Percentiles rank a stretch among this genome's conserved stretches.
phyloP scores from a whole-genome alignment of 2,113 vertebrate genomes.

The Myotis brandtii region DNA sequence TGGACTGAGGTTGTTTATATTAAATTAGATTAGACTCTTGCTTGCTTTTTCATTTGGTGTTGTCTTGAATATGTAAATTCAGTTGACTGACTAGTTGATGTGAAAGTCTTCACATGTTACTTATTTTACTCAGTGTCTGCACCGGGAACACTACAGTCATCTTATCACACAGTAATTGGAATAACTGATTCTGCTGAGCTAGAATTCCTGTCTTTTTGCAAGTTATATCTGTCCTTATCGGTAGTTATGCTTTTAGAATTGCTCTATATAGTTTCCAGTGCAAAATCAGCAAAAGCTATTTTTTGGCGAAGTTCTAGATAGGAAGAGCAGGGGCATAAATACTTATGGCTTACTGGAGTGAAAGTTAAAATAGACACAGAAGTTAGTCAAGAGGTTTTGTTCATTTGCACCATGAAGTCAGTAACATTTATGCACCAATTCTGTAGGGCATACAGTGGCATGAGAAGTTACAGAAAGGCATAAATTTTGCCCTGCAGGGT shows the following conservation, averaged over 20 bases:
- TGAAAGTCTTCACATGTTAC: constrained; percentile 2
- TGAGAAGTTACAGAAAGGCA: not conserved
- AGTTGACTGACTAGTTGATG: not conserved
- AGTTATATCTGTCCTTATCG: not conserved
- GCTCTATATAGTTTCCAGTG: not conserved
- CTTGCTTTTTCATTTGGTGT: not conserved
- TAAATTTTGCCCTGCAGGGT: not conserved
- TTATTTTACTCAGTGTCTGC: not conserved
- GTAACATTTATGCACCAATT: not conserved
- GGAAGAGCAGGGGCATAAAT: not conserved
- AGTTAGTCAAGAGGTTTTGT: not conserved
- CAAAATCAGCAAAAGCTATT: constrained; percentile 22
- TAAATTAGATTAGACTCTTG: constrained; percentile 8
- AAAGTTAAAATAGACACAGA: constrained; percentile 16
- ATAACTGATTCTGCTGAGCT: not conserved
- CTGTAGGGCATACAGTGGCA: too few species aligned
- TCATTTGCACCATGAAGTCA: not conserved
- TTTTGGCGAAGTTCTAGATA: not conserved
- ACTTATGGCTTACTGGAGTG: not conserved
- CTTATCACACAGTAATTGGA: not conserved
- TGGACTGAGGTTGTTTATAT: not conserved
- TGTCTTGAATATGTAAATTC: not conserved
- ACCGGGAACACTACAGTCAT: not conserved
- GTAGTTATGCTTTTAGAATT: constrained; percentile 38
- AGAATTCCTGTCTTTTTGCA: not conserved